Evolutionary conservation across 2,888 invertebrate species (phyloP), one percentile per base, ranked within the genome.

Genomic region (Esperia sulphurella): DNA sequence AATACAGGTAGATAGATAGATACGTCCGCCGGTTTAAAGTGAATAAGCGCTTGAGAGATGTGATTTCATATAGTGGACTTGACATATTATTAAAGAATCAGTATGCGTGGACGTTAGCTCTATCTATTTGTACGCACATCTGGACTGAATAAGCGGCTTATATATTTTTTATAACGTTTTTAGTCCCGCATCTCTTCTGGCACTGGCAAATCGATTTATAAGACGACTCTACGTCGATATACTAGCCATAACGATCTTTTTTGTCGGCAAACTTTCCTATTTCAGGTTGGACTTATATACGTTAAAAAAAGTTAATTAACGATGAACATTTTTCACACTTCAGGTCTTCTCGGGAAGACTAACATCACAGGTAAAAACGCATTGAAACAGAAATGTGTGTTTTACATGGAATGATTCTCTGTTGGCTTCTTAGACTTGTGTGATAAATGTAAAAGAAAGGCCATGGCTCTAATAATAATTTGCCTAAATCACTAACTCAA

Each of bases 271-370:
- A 79, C 75, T 86, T 89, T 88, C 87, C 87, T 82, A 79, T 88
- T 89, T 88, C 88, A 88, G 88, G 83, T 88, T 79, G 81, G 80
- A 76, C 76, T 81, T 82, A 77, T 75, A 76, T 75, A 75, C 73
- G 68, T 69, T 70, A 81, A 78, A 80, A n/a, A 80, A 74, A 70
- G 75, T 79, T 78, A 83, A 84, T 85, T 88, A 87, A 88, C 84
- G 83, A 83, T 87, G 84, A 85, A 83, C 71, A 82, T 88, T 89
- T 88, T 88, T 88, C 87, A 88, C 83, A 83, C 89, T 88, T 84
- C 90, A 90, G 90, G 90, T 90, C 90, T 90, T 90, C 90, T 90
- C 89, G 90, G 90, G 85, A 90, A 90, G 90, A 90, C 90, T 77
- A 90, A 89, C 84, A 86, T 90, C 77, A 88, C 90, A 90, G 90